Percentiles rank a stretch among this genome's conserved stretches.
These are phyloP conservation scores for Pseudopipra pipra DNA, from an alignment of 2,113 vertebrate species.

Conservation along the genomic window DNA sequence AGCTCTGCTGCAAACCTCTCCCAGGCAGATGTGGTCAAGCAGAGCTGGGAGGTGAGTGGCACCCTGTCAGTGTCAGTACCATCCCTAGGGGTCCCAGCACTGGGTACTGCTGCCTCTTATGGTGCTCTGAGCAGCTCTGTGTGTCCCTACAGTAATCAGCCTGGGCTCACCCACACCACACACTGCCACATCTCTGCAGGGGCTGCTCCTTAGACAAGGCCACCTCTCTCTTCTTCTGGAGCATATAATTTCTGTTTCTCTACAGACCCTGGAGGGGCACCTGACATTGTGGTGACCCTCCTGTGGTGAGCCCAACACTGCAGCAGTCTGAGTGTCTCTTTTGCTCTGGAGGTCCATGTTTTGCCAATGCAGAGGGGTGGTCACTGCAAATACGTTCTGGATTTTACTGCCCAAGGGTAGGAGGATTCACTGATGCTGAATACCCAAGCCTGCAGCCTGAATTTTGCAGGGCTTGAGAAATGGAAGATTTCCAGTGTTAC, in stretches of 20 bases:
- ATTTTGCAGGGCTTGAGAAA: background rate
- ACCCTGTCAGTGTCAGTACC: background rate
- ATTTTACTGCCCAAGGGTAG: background rate
- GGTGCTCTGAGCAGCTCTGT: background rate
- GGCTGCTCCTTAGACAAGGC: background rate
- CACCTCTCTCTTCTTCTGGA: background rate
- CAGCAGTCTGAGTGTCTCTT: background rate
- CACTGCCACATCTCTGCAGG: background rate
- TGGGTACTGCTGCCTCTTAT: background rate
- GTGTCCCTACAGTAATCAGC: background rate
- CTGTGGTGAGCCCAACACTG: accelerated
- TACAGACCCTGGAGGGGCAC: accelerated
- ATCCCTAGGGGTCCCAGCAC: too few species aligned
- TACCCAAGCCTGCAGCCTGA: background rate
- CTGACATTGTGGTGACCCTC: background rate
- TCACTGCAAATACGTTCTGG: background rate
- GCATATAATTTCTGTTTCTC: background rate
- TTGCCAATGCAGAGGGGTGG: background rate
- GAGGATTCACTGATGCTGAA: background rate
- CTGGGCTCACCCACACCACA: accelerated
- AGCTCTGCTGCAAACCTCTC: background rate
- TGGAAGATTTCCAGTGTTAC: background rate
- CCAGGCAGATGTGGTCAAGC: background rate
- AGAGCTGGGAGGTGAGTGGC: background rate
- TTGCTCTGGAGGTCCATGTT: background rate